Evolutionary conservation across 2,888 invertebrate genomes (phyloP).

Genomic region (Microplitis manilae): DNA sequence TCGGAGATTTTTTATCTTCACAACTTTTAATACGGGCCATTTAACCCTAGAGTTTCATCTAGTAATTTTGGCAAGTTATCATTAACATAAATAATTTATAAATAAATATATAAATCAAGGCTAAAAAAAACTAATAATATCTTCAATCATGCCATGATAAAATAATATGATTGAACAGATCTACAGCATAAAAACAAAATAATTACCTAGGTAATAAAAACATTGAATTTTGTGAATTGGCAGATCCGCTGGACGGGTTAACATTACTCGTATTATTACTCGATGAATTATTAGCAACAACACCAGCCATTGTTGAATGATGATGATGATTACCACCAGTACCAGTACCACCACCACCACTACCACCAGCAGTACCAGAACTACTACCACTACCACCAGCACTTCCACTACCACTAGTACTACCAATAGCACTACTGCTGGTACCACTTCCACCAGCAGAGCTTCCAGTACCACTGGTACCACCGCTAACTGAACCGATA

Average conservation of each 20-base stretch:
- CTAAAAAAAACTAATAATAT: conserved; percentile 42
- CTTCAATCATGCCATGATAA: not conserved
- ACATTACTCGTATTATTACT: conserved; percentile 66
- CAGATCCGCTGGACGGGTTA: conserved; percentile 65
- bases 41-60: too few relatives aligned
- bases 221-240: conserved; percentile 68
- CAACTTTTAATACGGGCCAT: too few relatives aligned
- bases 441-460: conserved; percentile 49
- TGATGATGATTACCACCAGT: conserved; percentile 57
- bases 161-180: not conserved
- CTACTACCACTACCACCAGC: not conserved
- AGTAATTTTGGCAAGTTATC: not conserved
- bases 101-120: conserved; percentile 50
- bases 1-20: too few relatives aligned
- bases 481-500: conserved; percentile 72
- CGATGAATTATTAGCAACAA: conserved; percentile 65
- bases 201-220: conserved; percentile 69
- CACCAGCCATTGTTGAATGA: conserved; percentile 67
- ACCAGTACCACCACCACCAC: conserved; percentile 53
- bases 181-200: conserved; percentile 1
- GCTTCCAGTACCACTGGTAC: conserved; percentile 64
- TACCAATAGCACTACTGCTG: conserved; percentile 58
- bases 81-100: conserved; percentile 49
- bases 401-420: conserved; percentile 64
- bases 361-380: conserved; percentile 41